phyloP scores from a whole-genome alignment of 2,113 vertebrate genomes.

The Zapus hudsonius region DNA sequence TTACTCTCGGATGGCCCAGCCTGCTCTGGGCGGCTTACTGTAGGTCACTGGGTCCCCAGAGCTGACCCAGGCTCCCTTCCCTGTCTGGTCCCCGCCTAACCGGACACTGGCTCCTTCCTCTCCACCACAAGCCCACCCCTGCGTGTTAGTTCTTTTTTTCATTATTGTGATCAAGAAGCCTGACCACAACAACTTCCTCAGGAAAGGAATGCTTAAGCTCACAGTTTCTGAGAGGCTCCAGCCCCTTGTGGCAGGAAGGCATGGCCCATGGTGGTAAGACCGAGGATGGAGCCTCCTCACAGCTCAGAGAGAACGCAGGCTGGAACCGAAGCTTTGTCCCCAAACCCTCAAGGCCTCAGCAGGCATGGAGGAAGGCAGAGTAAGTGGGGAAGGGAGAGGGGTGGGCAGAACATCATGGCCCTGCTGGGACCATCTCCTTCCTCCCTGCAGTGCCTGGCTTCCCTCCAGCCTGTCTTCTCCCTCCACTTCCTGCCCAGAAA shows the following conservation, averaged over 20 bases:
- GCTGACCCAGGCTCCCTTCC: no score
- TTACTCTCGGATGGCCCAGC: neutral
- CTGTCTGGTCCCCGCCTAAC: neutral
- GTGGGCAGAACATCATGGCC: neutral
- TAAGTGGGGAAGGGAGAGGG: accelerated
- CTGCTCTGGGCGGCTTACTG: neutral
- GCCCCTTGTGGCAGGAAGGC: accelerated
- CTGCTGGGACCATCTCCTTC: neutral
- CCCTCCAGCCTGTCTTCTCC: neutral
- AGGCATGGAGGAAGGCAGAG: neutral
- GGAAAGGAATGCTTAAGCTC: no score
- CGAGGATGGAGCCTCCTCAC: no score
- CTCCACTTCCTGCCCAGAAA: neutral
- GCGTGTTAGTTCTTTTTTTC: no score
- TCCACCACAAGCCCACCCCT: neutral
- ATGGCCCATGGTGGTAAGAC: no score
- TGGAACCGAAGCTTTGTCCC: neutral
- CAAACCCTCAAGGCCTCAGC: neutral
- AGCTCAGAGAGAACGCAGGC: neutral
- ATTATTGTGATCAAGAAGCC: neutral
- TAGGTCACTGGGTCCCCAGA: no score
- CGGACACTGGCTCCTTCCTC: neutral
- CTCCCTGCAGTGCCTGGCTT: neutral
- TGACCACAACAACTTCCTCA: neutral
- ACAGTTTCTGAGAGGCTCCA: neutral